Evolutionary conservation across 2,888 invertebrate genomes (phyloP).

Genomic region (Choreutis nemorana): DNA sequence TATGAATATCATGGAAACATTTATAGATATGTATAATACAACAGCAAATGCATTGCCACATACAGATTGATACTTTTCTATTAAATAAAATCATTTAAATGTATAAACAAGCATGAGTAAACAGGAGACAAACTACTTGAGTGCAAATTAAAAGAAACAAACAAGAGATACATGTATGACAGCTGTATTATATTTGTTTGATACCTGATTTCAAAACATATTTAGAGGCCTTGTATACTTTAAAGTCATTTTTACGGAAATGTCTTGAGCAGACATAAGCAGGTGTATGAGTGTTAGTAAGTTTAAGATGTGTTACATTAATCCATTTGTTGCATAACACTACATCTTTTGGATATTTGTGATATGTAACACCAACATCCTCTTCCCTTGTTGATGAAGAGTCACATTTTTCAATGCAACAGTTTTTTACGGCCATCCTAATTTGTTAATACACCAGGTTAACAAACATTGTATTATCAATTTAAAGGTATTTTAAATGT

Average conservation of each 20-base stretch:
- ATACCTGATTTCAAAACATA: constrained; percentile 71
- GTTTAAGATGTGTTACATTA: constrained; percentile 65
- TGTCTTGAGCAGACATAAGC: constrained; percentile 79
- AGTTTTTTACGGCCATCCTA: constrained; percentile 69
- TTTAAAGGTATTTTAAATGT: too few species aligned
- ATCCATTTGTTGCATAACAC: constrained; percentile 71
- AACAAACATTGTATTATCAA: too few species aligned
- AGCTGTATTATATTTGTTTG: constrained; percentile 17
- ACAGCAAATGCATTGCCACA: too few species aligned
- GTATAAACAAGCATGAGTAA: too few species aligned
- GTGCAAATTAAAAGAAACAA: too few species aligned
- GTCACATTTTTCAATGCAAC: constrained; percentile 69
- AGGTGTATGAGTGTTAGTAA: constrained; percentile 59
- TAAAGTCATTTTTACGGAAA: constrained; percentile 77
- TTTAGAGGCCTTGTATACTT: constrained; percentile 73
- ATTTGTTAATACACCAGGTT: constrained; percentile 11
- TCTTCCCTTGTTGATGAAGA: constrained; percentile 68
- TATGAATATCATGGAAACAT: too few species aligned
- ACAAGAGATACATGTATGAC: too few species aligned
- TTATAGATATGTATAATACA: too few species aligned
- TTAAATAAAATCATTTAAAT: too few species aligned
- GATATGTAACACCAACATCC: constrained; percentile 76
- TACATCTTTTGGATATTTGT: constrained; percentile 75
- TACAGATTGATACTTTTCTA: too few species aligned
- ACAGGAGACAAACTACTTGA: too few species aligned